Percentiles rank a stretch among this genome's conserved stretches.
These are phyloP conservation scores for Apis dorsata DNA, from an alignment of 1,140 invertebrate genomes.

Conservation along the genomic window DNA sequence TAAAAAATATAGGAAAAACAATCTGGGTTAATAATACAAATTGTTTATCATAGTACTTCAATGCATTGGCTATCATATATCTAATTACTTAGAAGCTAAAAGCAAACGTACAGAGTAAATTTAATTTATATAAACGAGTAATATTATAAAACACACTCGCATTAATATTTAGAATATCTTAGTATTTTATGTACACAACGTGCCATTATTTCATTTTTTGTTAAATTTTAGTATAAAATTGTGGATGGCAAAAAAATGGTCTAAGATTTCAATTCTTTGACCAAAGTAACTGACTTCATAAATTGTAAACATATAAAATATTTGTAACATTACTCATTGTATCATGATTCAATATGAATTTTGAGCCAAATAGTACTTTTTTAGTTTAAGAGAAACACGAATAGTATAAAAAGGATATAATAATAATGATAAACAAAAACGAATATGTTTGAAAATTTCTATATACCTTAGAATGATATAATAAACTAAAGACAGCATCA, in stretches of 20 bases:
- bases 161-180: constrained; percentile 43
- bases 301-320: constrained; percentile 51
- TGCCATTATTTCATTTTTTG: constrained; percentile 18
- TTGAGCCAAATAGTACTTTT: constrained; percentile 18
- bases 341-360: constrained; percentile 32
- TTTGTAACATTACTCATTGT: constrained; percentile 28
- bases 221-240: constrained; percentile 36
- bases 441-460: constrained; percentile 15
- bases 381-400: constrained; percentile 31
- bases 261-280: constrained; percentile 28
- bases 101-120: constrained; percentile 43
- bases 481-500: constrained; percentile 47
- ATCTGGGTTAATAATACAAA: constrained; percentile 4
- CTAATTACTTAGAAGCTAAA: constrained; percentile 44
- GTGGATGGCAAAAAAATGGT: constrained; percentile 32
- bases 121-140: constrained; percentile 45
- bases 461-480: constrained; percentile 22
- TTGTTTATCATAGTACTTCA: constrained; percentile 17
- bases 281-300: background rate
- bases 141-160: constrained; percentile 41
- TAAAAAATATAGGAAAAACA: constrained; percentile 27
- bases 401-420: constrained; percentile 40
- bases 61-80: constrained; percentile 32
- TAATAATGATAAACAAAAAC: constrained; percentile 14
- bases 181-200: constrained; percentile 38